These are phyloP conservation scores for Platanista minor DNA, from an alignment of 2,113 vertebrate species.

Conservation along the genomic window DNA sequence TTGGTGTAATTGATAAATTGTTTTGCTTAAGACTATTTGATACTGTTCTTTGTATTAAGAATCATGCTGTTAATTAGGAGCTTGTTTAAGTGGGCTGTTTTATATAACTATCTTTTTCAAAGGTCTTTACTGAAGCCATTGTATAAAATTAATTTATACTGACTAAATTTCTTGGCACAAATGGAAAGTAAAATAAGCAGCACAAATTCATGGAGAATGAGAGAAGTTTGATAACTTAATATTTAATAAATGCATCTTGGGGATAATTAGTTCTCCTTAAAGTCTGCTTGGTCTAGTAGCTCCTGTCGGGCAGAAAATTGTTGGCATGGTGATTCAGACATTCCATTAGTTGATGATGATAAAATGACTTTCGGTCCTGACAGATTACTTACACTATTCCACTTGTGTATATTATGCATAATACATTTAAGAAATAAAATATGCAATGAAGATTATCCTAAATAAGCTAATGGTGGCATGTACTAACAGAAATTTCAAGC, in stretches of 20 bases:
- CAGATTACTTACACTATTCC: neutral
- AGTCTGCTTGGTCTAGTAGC: slow-evolving; percentile 16
- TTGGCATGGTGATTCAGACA: neutral
- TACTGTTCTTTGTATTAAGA: neutral
- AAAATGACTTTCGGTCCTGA: slow-evolving; percentile 22
- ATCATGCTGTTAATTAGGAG: neutral
- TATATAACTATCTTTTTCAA: neutral
- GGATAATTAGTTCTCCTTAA: slow-evolving; percentile 41
- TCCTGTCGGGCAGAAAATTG: neutral
- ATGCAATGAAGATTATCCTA: slow-evolving; percentile 18
- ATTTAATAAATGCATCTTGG: slow-evolving; percentile 24
- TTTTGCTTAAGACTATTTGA: neutral
- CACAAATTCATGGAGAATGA: neutral
- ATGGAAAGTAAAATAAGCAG: slow-evolving; percentile 17
- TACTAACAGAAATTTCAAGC: slow-evolving; percentile 20
- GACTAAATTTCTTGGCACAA: slow-evolving; percentile 45
- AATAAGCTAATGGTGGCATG: slow-evolving; percentile 8
- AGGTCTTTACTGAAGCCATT: neutral
- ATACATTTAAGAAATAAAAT: slow-evolving; percentile 51
- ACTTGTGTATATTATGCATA: slow-evolving; percentile 12
- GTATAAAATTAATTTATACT: slow-evolving; percentile 15
- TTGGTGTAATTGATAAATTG: neutral
- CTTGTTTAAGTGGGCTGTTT: neutral
- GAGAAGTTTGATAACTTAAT: slow-evolving; percentile 42
- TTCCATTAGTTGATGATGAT: slow-evolving; percentile 32